Evolutionary conservation across 37 sponge, comb jelly and placozoan genomes (phyloP).

Genomic region (Corticium candelabrum): DNA sequence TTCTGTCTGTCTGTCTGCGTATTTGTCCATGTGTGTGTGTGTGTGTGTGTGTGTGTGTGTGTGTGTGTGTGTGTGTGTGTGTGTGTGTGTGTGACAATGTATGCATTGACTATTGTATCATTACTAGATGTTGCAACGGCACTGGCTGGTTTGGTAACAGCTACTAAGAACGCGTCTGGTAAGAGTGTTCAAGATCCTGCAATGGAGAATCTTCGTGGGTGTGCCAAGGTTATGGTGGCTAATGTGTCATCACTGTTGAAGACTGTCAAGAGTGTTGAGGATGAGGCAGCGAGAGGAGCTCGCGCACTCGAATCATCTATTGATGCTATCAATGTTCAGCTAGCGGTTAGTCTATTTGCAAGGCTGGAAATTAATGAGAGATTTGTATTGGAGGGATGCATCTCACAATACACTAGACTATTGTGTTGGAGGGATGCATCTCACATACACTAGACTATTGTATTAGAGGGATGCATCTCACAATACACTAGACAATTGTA

Average conservation of each 20-base stretch:
- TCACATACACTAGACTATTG: too few relatives aligned
- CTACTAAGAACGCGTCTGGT: conserved; percentile 82
- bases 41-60: conserved; percentile 20
- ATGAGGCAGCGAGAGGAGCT: conserved; percentile 70
- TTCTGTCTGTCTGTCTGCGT: conserved; percentile 7
- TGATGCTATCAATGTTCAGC: conserved; percentile 51
- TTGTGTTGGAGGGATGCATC: too few relatives aligned
- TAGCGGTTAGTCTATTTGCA: conserved; percentile 32
- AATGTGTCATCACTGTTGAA: conserved; percentile 81
- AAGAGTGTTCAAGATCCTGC: conserved; percentile 69
- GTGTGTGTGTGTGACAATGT: neutral
- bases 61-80: conserved; percentile 16
- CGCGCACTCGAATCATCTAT: conserved; percentile 82
- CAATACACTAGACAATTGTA: too few relatives aligned
- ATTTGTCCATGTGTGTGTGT: conserved; percentile 13
- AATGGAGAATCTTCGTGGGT: conserved; percentile 75
- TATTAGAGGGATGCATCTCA: too few relatives aligned
- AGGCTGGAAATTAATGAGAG: too few relatives aligned
- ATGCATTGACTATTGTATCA: conserved; percentile 74
- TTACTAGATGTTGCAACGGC: conserved; percentile 89
- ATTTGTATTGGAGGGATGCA: too few relatives aligned
- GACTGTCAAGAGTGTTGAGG: conserved; percentile 92
- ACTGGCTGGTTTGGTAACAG: conserved; percentile 55
- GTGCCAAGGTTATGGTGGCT: conserved; percentile 85
- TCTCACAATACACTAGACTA: too few relatives aligned